These are phyloP conservation scores for Geopemphigus sp. DNA, from an alignment of 1,140 invertebrate species.

Conservation along the genomic window DNA sequence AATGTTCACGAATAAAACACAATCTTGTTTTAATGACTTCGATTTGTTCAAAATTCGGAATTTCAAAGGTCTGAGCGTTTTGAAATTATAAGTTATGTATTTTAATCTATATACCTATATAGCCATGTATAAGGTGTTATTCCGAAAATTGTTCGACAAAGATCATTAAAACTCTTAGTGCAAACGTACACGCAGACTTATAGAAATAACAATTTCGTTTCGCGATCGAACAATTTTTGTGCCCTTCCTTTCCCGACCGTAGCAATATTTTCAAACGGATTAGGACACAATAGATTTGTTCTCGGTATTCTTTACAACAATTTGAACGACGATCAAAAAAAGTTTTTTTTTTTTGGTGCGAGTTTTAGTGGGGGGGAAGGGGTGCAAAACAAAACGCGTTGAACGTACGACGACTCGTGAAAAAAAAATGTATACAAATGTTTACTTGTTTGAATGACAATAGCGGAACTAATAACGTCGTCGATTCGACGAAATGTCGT, in stretches of 20 bases:
- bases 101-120: neutral
- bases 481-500: too few relatives aligned
- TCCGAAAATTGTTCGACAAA: neutral
- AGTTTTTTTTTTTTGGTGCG: neutral
- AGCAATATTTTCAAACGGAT: conserved; percentile 29
- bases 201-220: conserved; percentile 40
- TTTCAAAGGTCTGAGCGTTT: neutral
- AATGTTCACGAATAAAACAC: too few relatives aligned
- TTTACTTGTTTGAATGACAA: too few relatives aligned
- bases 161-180: conserved; percentile 20
- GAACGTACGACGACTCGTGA: too few relatives aligned
- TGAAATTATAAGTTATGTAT: neutral
- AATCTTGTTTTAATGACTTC: neutral
- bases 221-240: conserved; percentile 1
- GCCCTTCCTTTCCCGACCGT: neutral
- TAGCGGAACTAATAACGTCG: too few relatives aligned
- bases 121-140: neutral
- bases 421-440: too few relatives aligned
- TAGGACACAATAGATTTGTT: neutral
- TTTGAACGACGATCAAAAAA: neutral
- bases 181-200: conserved; percentile 13
- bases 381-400: neutral
- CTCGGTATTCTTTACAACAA: neutral
- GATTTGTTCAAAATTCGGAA: neutral
- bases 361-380: neutral